Conservation (phyloP, 2,113 vertebrate genomes). For the Dromas ardeola region DNA sequence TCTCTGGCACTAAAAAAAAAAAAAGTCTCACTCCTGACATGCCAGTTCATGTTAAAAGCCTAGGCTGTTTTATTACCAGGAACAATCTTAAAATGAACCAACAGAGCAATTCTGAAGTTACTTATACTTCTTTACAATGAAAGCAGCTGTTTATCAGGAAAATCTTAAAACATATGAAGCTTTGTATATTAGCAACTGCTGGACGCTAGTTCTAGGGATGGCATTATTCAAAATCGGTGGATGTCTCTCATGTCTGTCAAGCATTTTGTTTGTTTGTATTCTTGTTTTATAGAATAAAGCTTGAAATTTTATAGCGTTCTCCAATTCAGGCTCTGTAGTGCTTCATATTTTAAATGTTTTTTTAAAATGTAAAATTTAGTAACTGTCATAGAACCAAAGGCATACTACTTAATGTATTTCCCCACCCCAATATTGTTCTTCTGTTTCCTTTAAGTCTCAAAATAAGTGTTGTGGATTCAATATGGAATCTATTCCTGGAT, state of each 20-base stretch:
- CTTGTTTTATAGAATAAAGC: constrained; percentile 57
- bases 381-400: not conserved
- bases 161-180: not conserved
- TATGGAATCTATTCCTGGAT: not conserved
- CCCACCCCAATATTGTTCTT: not conserved
- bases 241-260: not conserved
- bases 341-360: fast-evolving
- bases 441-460: not conserved
- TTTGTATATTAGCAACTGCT: not conserved
- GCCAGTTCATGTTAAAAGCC: not conserved
- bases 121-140: not conserved
- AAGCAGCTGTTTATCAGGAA: not conserved
- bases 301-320: not conserved
- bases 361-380: too few relatives aligned
- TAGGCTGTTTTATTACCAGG: not conserved
- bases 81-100: not conserved
- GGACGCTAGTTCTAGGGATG: not conserved
- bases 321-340: not conserved
- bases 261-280: not conserved
- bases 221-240: not conserved
- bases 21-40: not conserved
- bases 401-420: not conserved
- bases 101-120: not conserved
- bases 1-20: not conserved
- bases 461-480: not conserved